Evolutionary conservation across 2,888 invertebrate genomes (phyloP).

Genomic region (Diadegma fenestrale): DNA sequence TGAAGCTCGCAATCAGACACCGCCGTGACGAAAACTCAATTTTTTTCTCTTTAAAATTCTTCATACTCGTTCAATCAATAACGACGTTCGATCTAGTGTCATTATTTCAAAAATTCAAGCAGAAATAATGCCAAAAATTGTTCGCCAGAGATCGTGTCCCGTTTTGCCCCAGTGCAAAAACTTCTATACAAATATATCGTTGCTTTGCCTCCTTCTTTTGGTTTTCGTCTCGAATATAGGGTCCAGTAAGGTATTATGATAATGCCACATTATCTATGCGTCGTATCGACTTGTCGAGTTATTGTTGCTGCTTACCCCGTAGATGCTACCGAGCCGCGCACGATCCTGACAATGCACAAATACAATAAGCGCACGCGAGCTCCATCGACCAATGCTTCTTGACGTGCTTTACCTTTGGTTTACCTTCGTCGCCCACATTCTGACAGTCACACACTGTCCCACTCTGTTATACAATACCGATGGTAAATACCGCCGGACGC

Average conservation of each 20-base stretch:
- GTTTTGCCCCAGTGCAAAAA: neutral
- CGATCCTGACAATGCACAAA: slow-evolving; percentile 56
- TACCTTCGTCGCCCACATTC: slow-evolving; percentile 3
- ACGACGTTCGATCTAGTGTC: neutral
- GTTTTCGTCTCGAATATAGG: slow-evolving; percentile 67
- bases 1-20: neutral
- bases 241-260: slow-evolving; percentile 77
- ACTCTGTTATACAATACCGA: neutral
- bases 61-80: no score
- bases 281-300: slow-evolving; percentile 79
- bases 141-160: neutral
- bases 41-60: neutral
- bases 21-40: neutral
- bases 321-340: slow-evolving; percentile 60
- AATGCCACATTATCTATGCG: slow-evolving; percentile 77
- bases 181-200: neutral
- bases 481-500: neutral
- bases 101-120: neutral
- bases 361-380: slow-evolving; percentile 57
- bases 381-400: slow-evolving; percentile 36
- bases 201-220: slow-evolving; percentile 4
- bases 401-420: slow-evolving; percentile 23
- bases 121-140: neutral
- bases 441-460: slow-evolving; percentile 7
- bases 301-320: slow-evolving; percentile 74